Evolutionary conservation across 1,140 invertebrate genomes (phyloP).

Genomic region (Oryctes rhinoceros): DNA sequence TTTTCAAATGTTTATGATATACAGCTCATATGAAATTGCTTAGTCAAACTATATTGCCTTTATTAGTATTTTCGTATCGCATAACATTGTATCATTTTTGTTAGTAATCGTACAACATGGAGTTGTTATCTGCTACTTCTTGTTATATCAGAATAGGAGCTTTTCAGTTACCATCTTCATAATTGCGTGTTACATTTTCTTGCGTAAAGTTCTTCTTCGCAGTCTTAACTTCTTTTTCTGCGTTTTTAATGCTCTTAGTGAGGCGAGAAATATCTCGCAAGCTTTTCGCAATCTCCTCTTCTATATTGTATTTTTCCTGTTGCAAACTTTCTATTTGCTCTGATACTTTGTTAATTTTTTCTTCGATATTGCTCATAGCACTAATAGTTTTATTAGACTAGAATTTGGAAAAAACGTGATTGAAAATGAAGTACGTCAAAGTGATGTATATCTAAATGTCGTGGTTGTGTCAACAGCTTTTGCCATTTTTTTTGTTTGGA

Average conservation of each 20-base stretch:
- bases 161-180: neutral
- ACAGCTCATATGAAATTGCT: too few species aligned
- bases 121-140: neutral
- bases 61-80: too few species aligned
- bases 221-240: neutral
- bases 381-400: neutral
- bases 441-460: neutral
- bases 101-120: too few species aligned
- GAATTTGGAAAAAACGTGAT: neutral
- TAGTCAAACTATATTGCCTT: too few species aligned
- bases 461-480: too few species aligned
- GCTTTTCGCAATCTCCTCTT: neutral
- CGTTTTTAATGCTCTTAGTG: neutral
- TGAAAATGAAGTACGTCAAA: neutral
- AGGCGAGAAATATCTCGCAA: conserved; percentile 8
- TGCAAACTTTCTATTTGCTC: neutral
- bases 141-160: neutral
- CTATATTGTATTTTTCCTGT: neutral
- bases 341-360: neutral
- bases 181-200: neutral
- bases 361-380: neutral
- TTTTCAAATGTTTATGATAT: too few species aligned
- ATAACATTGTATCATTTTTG: too few species aligned
- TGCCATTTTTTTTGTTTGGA: too few species aligned
- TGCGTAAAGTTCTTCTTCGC: neutral